Conservation (phyloP, 2,113 vertebrate genomes). For the Ailuropoda melanoleuca region DNA sequence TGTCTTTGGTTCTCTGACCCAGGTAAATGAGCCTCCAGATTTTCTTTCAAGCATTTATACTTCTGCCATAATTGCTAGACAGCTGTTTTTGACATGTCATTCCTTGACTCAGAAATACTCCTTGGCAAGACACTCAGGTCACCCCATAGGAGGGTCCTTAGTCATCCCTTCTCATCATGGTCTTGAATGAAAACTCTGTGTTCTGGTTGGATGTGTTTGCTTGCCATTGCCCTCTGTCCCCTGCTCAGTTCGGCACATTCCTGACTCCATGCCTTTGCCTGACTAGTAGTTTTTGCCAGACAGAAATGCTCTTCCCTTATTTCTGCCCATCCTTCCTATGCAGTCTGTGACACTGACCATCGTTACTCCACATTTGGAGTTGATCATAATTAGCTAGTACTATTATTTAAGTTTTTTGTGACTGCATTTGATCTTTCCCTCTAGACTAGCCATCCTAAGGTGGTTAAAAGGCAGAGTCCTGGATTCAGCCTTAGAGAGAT, state of each 20-base stretch:
- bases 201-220: background rate
- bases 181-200: background rate
- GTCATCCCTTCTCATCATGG: background rate
- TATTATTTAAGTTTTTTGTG: background rate
- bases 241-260: background rate
- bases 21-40: background rate
- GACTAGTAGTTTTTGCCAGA: background rate
- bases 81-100: background rate
- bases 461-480: background rate
- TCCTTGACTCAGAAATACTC: background rate
- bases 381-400: background rate
- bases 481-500: background rate
- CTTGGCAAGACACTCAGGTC: background rate
- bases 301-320: background rate
- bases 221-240: background rate
- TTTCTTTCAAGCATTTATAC: background rate
- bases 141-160: no score
- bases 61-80: background rate
- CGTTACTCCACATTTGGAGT: background rate
- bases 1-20: background rate
- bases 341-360: background rate
- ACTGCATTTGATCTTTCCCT: background rate
- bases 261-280: background rate
- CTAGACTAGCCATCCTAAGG: background rate
- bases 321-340: background rate